Evolutionary conservation across 1,140 invertebrate genomes (phyloP), one percentile per base, ranked within the genome.

Genomic region (Atta texana): DNA sequence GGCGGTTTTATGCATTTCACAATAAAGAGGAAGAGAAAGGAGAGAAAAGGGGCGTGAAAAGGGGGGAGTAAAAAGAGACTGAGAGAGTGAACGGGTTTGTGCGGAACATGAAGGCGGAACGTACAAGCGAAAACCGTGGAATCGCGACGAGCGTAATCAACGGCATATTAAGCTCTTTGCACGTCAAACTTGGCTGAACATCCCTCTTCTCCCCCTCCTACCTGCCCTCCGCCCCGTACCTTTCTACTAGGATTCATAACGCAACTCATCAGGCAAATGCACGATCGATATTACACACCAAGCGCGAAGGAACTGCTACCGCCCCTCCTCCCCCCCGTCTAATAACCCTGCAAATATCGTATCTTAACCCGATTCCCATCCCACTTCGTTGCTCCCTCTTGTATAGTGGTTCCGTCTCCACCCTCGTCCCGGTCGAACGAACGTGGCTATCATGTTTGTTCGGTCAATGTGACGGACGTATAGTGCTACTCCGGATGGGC

Each of bases 181-280:
- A 85, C 88, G 91, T 92, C 87, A 90, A 92, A 84, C 85, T 77
- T 72, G 86, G 66, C 55, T 66, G 89, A 90, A 74, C 82, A 76
- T 53, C 76, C 51, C 68, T 49, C 88, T 68, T 5, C n/a, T 24
- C 59, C 49, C 55, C 24, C n/a, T 39, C 18, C 51, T 39, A 0
- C 18, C 64, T 80, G 4, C 39, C 44, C 51, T 51, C 72, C 24
- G 53, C 18, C 44, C 14, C 8, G 5, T 57, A 68, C 12, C 72
- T 72, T 71, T 78, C 80, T 71, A 81, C 84, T 68, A 77, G 34
- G 86, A 88, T 93, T 93, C 90, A 92, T 93, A 93, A 92, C 92
- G 91, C 91, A 91, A 92, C 91, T 93, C 92, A 93, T 93, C 92
- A 91, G 87, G 92, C 89, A 93, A 93, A 92, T 92, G 92, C 84